These are phyloP conservation scores for Cetoscarus ocellatus DNA, from an alignment of 2,797 vertebrate genomes.

Conservation along the genomic window DNA sequence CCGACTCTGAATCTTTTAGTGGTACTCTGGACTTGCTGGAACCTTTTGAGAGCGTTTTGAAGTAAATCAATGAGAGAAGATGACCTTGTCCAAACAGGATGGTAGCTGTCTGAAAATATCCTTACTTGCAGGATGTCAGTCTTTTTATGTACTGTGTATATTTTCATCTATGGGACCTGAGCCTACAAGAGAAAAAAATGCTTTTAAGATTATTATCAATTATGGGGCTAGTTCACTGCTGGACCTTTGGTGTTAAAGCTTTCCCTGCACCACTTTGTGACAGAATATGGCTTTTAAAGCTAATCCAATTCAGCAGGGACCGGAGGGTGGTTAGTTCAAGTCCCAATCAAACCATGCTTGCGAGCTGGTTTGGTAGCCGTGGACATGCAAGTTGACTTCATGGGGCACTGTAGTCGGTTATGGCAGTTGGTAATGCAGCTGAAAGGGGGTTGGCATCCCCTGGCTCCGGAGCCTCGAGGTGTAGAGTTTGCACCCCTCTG, in stretches of 20 bases:
- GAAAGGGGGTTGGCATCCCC: too few species aligned
- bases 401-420: too few species aligned
- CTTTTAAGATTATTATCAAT: constrained; percentile 22
- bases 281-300: constrained; percentile 34
- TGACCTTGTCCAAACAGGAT: not conserved
- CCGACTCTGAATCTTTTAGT: not conserved
- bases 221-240: too few species aligned
- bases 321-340: too few species aligned
- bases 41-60: constrained; percentile 1
- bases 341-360: too few species aligned
- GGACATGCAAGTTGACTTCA: too few species aligned
- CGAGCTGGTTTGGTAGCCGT: too few species aligned
- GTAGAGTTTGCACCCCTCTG: too few species aligned
- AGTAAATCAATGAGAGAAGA: not conserved
- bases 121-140: not conserved
- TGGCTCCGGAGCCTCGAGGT: too few species aligned
- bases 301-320: not conserved
- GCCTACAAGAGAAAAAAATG: not conserved
- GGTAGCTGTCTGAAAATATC: not conserved
- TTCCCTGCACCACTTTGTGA: not conserved
- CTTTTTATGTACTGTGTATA: not conserved
- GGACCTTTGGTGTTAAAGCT: too few species aligned
- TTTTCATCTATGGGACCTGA: not conserved
- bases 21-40: not conserved
- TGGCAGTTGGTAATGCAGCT: too few species aligned